These are phyloP conservation scores for Seira sanloemensis DNA, from an alignment of 2,888 invertebrate genomes.

Conservation along the genomic window DNA sequence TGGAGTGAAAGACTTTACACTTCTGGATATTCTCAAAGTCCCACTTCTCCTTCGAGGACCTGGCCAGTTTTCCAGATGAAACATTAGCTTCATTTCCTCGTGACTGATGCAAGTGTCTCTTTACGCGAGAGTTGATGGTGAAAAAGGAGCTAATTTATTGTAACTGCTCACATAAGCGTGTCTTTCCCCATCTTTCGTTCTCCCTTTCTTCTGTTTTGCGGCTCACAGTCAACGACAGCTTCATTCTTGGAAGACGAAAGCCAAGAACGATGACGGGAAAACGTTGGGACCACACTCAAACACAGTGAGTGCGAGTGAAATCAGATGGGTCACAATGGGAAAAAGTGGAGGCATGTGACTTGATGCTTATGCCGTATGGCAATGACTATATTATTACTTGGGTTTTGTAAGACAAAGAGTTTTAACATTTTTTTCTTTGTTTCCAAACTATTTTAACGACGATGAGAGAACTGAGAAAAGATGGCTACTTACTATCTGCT, in stretches of 20 bases:
- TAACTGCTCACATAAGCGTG: background rate
- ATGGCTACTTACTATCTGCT: background rate
- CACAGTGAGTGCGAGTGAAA: background rate
- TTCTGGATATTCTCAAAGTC: no score
- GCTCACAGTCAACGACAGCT: background rate
- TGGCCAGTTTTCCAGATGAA: no score
- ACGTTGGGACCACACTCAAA: no score
- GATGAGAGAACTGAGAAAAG: background rate
- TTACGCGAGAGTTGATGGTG: background rate
- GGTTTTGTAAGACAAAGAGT: background rate
- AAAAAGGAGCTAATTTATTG: background rate
- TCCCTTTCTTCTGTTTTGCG: background rate
- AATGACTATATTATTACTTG: background rate
- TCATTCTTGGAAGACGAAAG: background rate
- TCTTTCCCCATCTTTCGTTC: background rate
- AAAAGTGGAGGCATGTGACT: background rate
- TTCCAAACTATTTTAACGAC: background rate
- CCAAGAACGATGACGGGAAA: background rate
- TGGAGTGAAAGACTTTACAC: no score
- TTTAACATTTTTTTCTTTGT: background rate
- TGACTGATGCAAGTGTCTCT: no score
- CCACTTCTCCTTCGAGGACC: no score
- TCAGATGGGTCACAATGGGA: background rate
- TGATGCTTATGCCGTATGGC: background rate
- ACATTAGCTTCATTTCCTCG: no score